Evolutionary conservation across 2,888 invertebrate species (phyloP), one percentile per base, ranked within the genome.

Genomic region (Platycnemis pennipes): DNA sequence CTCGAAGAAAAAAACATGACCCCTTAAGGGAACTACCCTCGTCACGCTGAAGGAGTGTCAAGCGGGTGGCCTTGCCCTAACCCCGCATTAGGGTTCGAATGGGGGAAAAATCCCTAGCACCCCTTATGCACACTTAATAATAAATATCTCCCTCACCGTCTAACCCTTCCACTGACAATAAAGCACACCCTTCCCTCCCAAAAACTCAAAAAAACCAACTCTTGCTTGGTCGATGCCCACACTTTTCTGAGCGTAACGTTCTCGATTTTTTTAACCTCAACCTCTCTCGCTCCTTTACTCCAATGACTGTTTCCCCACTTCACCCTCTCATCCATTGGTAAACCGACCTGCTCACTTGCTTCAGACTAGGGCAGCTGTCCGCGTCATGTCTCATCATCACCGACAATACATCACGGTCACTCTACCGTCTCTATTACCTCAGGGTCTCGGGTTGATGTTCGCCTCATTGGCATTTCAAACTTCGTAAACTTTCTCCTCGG

Each of bases 71-170:
- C 63, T 26, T 26, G 4, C 63, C 63, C 63, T 63, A n/a, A 63
- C n/a, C 63, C 26, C 63, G n/a, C 63, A 63, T 63, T 26, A 63
- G n/a, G 63, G 63, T 22, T 63, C 63, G 63, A n/a, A 26, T n/a
- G 19, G n/a, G 5, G n/a, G n/a, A 63, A 63, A 63, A 63, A 63
- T 4, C 63, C 63, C n/a, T 63, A 63, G 63, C 63, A 63, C 63
- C 63, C 63, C 63, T 63, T 63, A 63, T n/a, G 63, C 63, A 63
- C 63, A 63, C 63, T 63, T 63, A 63, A 63, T 63, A 63, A 63
- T 63, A 63, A 5, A 22, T n/a, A 16, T 56, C 56, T 5, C 56
- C 22, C 56, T 56, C 63, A 4, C 63, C 63, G 2, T 63, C 63
- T n/a, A 63, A 63, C 63, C 63, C 63, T 63, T 63, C 63, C n/a